Percentiles rank a stretch among this genome's conserved stretches.
phyloP scores from a whole-genome alignment of 2,113 vertebrate species.

The Holacanthus passer region DNA sequence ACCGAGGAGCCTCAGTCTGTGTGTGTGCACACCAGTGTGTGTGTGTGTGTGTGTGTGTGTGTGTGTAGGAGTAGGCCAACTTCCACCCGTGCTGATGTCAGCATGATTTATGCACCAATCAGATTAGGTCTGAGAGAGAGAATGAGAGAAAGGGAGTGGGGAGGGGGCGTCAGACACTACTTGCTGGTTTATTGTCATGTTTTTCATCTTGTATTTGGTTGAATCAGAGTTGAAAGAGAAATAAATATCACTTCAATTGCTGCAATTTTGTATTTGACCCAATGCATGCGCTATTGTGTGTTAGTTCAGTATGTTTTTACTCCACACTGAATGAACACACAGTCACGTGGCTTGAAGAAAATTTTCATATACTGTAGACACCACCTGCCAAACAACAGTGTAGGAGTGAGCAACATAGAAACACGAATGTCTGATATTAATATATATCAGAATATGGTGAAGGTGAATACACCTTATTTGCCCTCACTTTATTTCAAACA shows the following conservation, averaged over 20 bases:
- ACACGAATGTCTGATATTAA: not conserved
- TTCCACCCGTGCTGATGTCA: conserved; percentile 82
- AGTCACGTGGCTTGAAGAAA: not conserved
- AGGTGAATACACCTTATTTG: not conserved
- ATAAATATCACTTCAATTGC: conserved; percentile 10
- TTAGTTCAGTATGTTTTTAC: not conserved
- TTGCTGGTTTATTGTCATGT: conserved; percentile 56
- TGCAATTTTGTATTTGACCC: conserved; percentile 4
- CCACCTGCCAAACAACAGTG: not conserved
- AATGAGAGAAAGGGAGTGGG: conserved; percentile 53
- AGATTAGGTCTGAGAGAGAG: conserved; percentile 75
- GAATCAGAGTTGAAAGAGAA: conserved; percentile 24
- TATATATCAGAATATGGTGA: not conserved
- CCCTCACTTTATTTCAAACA: not conserved
- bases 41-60: conserved; percentile 36
- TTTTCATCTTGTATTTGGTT: conserved; percentile 39
- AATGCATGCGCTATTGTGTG: not conserved
- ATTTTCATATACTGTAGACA: not conserved
- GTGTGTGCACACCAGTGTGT: conserved; percentile 41
- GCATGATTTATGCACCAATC: conserved; percentile 85
- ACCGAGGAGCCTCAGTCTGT: conserved; percentile 15
- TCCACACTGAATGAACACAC: not conserved
- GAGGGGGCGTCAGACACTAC: conserved; percentile 44
- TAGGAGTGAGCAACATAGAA: not conserved
- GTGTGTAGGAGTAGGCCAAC: conserved; percentile 69